These are phyloP conservation scores for Orientallactaga bullata DNA, from an alignment of 2,113 vertebrate genomes.

Conservation along the genomic window DNA sequence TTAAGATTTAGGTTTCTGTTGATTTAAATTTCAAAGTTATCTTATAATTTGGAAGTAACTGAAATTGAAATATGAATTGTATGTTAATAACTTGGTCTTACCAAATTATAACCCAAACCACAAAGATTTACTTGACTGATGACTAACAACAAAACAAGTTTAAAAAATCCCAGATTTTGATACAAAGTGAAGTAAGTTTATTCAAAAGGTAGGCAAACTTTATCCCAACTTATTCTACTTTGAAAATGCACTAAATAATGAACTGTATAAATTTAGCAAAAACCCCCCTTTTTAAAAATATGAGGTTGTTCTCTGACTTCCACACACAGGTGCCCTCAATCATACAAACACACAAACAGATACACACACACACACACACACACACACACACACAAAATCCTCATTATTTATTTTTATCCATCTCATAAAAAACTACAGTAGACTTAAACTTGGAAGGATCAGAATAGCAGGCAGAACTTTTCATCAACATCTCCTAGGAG, in stretches of 20 bases:
- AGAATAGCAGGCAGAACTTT: background rate
- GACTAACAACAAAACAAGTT: background rate
- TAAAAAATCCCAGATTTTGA: background rate
- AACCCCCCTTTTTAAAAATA: background rate
- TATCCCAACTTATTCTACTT: background rate
- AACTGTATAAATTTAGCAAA: background rate
- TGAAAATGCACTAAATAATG: background rate
- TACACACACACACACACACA: too few species aligned
- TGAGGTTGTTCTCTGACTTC: too few species aligned
- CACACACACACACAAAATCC: background rate
- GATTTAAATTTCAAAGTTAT: background rate
- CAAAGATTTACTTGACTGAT: background rate
- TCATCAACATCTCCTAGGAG: background rate
- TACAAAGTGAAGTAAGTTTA: background rate
- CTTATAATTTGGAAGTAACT: background rate
- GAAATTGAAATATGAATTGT: slow-evolving; percentile 11
- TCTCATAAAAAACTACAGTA: background rate
- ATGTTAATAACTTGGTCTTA: background rate
- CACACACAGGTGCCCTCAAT: too few species aligned
- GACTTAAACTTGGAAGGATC: background rate
- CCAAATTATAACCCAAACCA: background rate
- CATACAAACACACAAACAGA: too few species aligned
- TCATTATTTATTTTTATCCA: background rate
- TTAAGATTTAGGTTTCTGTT: background rate
- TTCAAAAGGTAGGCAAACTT: background rate